Evolutionary conservation across 2,888 invertebrate genomes (phyloP).

Genomic region (Homarus gammarus): DNA sequence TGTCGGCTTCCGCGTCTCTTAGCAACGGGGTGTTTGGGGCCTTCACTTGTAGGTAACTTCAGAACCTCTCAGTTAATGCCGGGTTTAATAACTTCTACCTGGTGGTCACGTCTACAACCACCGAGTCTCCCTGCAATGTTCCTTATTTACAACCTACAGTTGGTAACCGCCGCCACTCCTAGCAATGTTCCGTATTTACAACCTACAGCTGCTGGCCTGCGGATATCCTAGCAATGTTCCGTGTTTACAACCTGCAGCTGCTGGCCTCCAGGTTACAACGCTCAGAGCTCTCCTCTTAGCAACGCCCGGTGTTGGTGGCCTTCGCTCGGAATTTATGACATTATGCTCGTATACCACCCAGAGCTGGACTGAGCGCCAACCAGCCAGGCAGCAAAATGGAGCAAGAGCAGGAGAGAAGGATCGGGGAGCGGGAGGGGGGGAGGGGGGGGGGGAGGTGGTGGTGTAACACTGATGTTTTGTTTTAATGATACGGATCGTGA

Average conservation of each 20-base stretch:
- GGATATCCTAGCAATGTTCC: background rate
- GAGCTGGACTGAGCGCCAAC: background rate
- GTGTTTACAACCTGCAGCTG: background rate
- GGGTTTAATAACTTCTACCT: no score
- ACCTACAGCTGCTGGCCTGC: background rate
- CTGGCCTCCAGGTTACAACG: no score
- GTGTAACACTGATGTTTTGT: no score
- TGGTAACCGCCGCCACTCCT: background rate
- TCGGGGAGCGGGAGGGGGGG: no score
- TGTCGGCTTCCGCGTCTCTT: background rate
- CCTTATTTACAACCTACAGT: background rate
- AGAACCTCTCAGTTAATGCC: no score
- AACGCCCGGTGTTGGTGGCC: no score
- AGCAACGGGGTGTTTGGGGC: background rate
- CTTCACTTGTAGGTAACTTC: no score
- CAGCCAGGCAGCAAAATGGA: background rate
- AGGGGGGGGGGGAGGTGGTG: no score
- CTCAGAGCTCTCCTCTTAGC: no score
- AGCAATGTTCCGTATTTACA: background rate
- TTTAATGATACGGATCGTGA: no score
- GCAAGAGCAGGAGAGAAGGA: no score
- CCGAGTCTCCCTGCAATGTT: background rate
- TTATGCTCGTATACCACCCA: background rate
- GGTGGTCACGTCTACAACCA: no score
- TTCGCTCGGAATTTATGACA: background rate